Base-by-base conservation (phyloP, 2,888 invertebrate species). In the Bursaphelenchus okinawaensis region DNA sequence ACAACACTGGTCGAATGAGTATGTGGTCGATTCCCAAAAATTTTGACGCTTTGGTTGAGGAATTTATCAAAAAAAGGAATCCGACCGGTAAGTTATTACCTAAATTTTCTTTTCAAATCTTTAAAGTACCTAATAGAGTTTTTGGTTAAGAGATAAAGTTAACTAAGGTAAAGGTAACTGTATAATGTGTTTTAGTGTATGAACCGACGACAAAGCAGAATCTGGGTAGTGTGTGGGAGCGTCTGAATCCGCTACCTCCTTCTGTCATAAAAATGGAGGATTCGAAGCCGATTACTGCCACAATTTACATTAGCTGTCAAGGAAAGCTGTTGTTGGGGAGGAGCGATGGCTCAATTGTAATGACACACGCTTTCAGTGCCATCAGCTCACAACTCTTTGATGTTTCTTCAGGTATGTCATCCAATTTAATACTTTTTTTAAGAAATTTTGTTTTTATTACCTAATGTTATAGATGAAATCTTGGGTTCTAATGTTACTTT, bases 341-440 rank as follows among this genome's bases (percentile, higher is more conserved):
- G 9, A 92, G 92, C 82, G 93, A 98, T 83, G 98, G 98, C 1
- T 89, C 91, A 62, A 95, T 98, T 69, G 90, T 96, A 23, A 93
- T 96, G 68, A 90, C 93, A 58, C 92, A 94, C 24, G 96, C 94
- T 0, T 92, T 93, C 0, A 93, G 93, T 82, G 93, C 94, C 0
- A 91, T 96, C 4, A 91, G 92, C 88, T 85, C 93, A 71, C 94
- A 95, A 79, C 84, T 96, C 62, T 85, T 98, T 63, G 79, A 83
- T 26, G 76, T 7, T 63, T 72, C 29, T 64, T 73, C 57, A 65
- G 78, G 60, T 68, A 56, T 16, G 52, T 28, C 20, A 22, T 23
- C 54, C 29, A 22, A 1, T 55, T 28, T 66, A 22, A 28, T 67
- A 9, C 29, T 50, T 12, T n/a, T 24, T 27, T 58, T 40, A 12